phyloP scores from a whole-genome alignment of 2,113 vertebrate genomes.

The Condylura cristata region DNA sequence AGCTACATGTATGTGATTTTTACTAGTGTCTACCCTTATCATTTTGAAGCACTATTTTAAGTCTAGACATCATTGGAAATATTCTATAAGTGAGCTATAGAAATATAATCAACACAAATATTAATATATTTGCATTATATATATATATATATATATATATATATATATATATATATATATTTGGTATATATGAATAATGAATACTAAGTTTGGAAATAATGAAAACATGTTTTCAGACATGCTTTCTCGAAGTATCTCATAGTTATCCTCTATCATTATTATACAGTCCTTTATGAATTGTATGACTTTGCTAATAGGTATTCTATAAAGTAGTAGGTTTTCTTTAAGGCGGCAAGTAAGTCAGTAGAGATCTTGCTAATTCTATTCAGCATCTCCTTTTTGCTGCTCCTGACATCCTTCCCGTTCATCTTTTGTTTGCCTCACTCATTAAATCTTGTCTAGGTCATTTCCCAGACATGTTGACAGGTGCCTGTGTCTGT shows the following conservation, averaged over 20 bases:
- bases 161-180: no score
- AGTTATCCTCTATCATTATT: no score
- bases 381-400: background rate
- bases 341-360: background rate
- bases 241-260: background rate
- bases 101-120: background rate
- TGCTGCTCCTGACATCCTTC: background rate
- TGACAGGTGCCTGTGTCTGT: background rate
- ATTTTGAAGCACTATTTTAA: slow-evolving; percentile 4
- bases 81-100: background rate
- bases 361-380: background rate
- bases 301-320: background rate
- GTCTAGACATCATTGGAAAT: background rate
- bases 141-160: no score
- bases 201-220: background rate
- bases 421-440: background rate
- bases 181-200: no score
- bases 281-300: no score
- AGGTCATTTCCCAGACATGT: background rate
- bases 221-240: background rate
- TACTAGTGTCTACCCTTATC: background rate
- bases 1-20: background rate
- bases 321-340: background rate
- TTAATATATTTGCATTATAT: no score
- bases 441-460: background rate